Base-by-base conservation (phyloP, 2,113 vertebrate species). In the Antennarius striatus region DNA sequence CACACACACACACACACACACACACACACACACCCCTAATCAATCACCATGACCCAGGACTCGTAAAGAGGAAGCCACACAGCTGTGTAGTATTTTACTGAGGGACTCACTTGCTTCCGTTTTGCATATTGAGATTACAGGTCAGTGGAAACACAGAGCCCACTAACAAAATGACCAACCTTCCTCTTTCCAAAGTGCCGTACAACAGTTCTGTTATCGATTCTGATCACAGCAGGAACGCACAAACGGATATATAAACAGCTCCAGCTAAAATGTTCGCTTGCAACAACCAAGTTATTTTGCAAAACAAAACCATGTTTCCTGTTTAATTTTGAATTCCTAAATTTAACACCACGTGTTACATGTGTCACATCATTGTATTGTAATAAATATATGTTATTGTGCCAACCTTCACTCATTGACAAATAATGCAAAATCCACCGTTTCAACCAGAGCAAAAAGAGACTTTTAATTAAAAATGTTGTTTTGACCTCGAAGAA, bases 111-210 rank as follows among this genome's bases (percentile, higher is more conserved):
- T 65, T 77, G 51, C 55, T 47, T 11, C 58, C 48, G 71, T 83
- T 93, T 93, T 93, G 91, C 91, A 93, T 93, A 93, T 90, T 83
- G 88, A 86, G 84, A 88, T 91, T 88, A 79, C 6, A 52, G 49
- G 45, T 70, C 65, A 69, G 76, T 77, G 46, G 68, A 67, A 78
- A 53, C 1, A 72, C 12, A 0, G 28, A 45, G 52, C 36, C 71
- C 72, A 55, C 66, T 58, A 78, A 63, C 54, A 80, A 22, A 71
- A 83, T 51, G 29, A 67, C 40, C 29, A 10, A 48, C 61, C 75
- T 82, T 86, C 82, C 77, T 79, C 75, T 84, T 89, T 86, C 71
- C 55, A 55, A 69, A 78, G 30, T 28, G 43, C 2, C 12, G 69
- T 17, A 40, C 43, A 56, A 48, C 63, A 48, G 62, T 47, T 17